Evolutionary conservation across 2,888 invertebrate genomes (phyloP).

Genomic region (Sinodicranocentrus sp.): DNA sequence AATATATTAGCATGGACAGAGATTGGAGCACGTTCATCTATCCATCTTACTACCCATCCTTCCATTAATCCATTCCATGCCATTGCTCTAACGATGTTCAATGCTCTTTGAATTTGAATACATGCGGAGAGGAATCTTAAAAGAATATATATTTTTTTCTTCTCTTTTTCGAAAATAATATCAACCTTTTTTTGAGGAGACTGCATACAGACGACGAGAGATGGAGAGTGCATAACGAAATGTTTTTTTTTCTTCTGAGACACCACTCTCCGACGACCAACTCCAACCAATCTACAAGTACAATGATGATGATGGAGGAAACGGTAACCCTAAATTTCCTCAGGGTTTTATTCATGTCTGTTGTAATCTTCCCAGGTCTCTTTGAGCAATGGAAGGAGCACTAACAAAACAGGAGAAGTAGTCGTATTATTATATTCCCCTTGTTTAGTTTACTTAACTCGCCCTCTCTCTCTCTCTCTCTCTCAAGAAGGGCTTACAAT

Average conservation of each 20-base stretch:
- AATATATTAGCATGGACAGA: slow-evolving; percentile 30
- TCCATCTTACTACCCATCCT: slow-evolving; percentile 40
- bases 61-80: slow-evolving; percentile 66
- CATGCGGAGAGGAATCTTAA: not conserved
- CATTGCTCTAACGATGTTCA: slow-evolving; percentile 47
- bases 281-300: not conserved
- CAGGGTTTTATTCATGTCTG: slow-evolving; percentile 69
- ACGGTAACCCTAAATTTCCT: slow-evolving; percentile 71
- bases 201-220: no score
- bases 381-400: not conserved
- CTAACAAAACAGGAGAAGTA: slow-evolving; percentile 13
- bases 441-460: slow-evolving; percentile 68
- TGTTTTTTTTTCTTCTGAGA: not conserved
- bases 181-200: no score
- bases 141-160: not conserved
- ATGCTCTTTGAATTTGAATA: slow-evolving; percentile 45
- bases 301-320: slow-evolving; percentile 52
- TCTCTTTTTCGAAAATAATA: no score
- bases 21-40: slow-evolving; percentile 50
- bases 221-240: no score
- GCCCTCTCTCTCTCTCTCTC: slow-evolving; percentile 9
- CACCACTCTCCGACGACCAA: slow-evolving; percentile 6
- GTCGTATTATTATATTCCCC: slow-evolving; percentile 60
- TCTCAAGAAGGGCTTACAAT: slow-evolving; percentile 33
- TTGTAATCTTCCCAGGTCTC: slow-evolving; percentile 68